Conservation (phyloP, 2,888 invertebrate species). For the Stegophylla sp. region DNA sequence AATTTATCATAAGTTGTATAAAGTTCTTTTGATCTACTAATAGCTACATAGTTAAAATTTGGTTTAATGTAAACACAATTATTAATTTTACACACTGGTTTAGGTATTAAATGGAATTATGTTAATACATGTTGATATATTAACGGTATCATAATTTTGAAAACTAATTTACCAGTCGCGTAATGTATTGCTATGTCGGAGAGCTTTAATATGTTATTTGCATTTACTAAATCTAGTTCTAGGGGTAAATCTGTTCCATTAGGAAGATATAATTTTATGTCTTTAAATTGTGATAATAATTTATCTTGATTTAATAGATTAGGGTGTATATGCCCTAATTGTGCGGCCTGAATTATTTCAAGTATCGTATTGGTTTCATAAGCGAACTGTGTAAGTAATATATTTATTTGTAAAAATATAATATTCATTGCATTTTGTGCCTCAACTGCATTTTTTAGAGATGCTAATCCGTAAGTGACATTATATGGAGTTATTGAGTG, state of each 20-base stretch:
- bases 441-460: background rate
- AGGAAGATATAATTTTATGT: background rate
- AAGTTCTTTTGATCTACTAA: background rate
- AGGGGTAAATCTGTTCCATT: background rate
- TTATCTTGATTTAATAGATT: background rate
- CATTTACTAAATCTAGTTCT: background rate
- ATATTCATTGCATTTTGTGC: background rate
- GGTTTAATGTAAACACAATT: background rate
- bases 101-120: background rate
- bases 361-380: background rate
- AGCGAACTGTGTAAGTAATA: background rate
- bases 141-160: background rate
- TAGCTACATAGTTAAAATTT: background rate
- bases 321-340: background rate
- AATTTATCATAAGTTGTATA: background rate
- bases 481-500: too few relatives aligned
- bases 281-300: background rate
- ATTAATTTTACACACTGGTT: background rate
- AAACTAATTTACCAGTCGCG: background rate
- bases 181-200: background rate
- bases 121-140: slow-evolving; percentile 1
- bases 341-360: background rate
- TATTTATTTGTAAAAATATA: background rate
- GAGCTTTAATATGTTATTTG: background rate
- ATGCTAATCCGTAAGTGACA: background rate